Percentiles rank a stretch among this genome's conserved stretches.
Conservation (phyloP, 2,113 vertebrate species). For the Antennarius striatus region DNA sequence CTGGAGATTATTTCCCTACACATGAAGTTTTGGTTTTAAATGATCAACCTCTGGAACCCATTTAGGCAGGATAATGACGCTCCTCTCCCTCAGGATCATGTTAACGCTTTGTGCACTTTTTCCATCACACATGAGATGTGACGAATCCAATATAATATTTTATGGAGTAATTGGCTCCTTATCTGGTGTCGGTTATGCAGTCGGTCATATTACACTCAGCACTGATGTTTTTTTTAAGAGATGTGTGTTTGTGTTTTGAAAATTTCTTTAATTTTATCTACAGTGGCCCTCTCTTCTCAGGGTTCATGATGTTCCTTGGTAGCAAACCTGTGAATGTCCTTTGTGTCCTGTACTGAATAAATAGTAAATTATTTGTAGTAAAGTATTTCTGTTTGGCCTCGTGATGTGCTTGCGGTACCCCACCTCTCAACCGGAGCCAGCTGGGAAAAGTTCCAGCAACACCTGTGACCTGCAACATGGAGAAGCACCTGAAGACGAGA, state of each 20-base stretch:
- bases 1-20: not conserved
- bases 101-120: not conserved
- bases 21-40: not conserved
- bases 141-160: constrained; percentile 1
- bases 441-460: too few species aligned
- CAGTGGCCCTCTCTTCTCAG: not conserved
- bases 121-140: constrained; percentile 1
- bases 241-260: not conserved
- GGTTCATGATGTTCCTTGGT: not conserved
- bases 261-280: not conserved
- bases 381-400: too few species aligned
- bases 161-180: not conserved
- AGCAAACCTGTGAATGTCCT: too few species aligned
- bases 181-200: too few species aligned
- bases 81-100: not conserved
- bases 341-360: too few species aligned
- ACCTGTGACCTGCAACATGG: too few species aligned
- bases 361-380: too few species aligned
- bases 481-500: too few species aligned
- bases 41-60: not conserved
- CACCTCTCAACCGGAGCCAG: too few species aligned
- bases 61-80: not conserved
- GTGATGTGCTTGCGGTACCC: too few species aligned
- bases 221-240: not conserved
- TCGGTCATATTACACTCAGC: not conserved